phyloP scores from a whole-genome alignment of 2,888 invertebrate genomes.

The Mesorhabditis sp. region DNA sequence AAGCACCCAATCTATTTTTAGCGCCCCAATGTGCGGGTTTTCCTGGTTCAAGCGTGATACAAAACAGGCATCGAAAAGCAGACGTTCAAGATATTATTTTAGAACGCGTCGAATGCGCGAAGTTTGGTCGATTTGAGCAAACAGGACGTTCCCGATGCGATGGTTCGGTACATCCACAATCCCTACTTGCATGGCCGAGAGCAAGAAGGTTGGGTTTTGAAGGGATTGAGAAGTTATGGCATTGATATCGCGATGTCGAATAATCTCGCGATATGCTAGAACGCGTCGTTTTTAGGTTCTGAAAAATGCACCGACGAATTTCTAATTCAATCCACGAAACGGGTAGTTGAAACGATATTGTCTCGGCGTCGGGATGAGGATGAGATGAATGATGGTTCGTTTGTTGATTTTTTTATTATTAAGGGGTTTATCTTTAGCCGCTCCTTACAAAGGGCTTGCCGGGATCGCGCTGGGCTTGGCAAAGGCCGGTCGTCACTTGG shows the following conservation, averaged over 20 bases:
- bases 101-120: too few relatives aligned
- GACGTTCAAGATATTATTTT: too few relatives aligned
- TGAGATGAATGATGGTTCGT: neutral
- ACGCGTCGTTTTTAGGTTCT: neutral
- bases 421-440: neutral
- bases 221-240: neutral
- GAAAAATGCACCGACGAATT: neutral
- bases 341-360: constrained; percentile 1
- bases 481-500: neutral
- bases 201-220: neutral
- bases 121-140: too few relatives aligned
- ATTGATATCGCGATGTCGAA: too few relatives aligned
- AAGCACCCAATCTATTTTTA: too few relatives aligned
- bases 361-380: neutral
- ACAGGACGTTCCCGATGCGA: neutral
- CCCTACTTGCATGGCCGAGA: neutral
- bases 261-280: too few relatives aligned
- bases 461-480: neutral
- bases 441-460: neutral
- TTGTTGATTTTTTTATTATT: neutral
- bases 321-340: neutral
- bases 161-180: neutral
- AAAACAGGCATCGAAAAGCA: too few relatives aligned
- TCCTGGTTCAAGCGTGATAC: too few relatives aligned
- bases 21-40: too few relatives aligned